phyloP scores from a whole-genome alignment of 2,888 invertebrate species.

The Cabera pusaria region DNA sequence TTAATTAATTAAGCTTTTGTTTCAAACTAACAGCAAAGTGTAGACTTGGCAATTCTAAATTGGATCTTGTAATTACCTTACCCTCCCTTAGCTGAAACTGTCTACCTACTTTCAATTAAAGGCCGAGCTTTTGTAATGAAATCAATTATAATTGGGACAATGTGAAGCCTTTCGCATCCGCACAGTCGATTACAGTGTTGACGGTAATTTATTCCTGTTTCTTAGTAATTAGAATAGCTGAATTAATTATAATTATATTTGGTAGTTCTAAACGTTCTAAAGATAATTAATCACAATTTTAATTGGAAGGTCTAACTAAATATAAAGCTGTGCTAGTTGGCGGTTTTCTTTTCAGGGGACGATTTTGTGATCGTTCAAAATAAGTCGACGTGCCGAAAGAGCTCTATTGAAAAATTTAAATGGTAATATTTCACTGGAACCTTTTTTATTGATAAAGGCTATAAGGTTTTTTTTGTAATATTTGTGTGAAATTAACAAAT shows the following conservation, averaged over 20 bases:
- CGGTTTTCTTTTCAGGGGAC: constrained; percentile 38
- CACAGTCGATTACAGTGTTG: constrained; percentile 50
- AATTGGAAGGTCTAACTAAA: constrained; percentile 29
- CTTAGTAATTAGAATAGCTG: constrained; percentile 34
- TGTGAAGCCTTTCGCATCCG: constrained; percentile 58
- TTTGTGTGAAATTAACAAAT: too few species aligned
- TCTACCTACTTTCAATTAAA: constrained; percentile 82
- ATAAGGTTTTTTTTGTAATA: too few species aligned
- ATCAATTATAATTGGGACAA: constrained; percentile 78
- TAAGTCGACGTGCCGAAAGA: too few species aligned
- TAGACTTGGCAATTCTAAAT: constrained; percentile 84
- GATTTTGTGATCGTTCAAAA: too few species aligned
- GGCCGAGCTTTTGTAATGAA: constrained; percentile 77
- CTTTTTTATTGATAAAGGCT: too few species aligned
- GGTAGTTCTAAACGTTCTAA: constrained; percentile 29
- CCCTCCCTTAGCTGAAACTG: constrained; percentile 77
- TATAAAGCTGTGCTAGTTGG: constrained; percentile 28
- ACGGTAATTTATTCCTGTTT: constrained; percentile 52
- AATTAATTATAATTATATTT: constrained; percentile 29
- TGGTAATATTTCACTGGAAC: too few species aligned
- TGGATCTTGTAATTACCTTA: constrained; percentile 83
- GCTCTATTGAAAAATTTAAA: too few species aligned
- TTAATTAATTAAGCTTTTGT: constrained; percentile 84
- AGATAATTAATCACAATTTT: constrained; percentile 27
- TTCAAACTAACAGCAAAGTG: constrained; percentile 84